Evolutionary conservation across 2,888 invertebrate species (phyloP).

Genomic region (Spodoptera picta): DNA sequence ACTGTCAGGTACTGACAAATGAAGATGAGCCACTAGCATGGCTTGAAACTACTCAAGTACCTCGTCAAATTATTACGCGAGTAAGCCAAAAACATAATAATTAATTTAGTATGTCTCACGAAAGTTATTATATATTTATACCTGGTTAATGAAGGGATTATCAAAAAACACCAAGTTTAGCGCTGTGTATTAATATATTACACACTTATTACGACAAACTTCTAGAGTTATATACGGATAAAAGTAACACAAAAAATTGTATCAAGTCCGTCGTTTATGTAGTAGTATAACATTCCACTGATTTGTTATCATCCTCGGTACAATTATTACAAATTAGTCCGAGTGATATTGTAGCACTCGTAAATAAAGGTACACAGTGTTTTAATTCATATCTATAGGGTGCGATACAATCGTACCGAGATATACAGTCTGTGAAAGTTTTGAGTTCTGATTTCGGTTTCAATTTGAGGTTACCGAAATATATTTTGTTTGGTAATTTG

Average conservation of each 20-base stretch:
- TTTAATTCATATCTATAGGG: slow-evolving; percentile 54
- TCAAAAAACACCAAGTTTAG: no score
- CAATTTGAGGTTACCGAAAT: not conserved
- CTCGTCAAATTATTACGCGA: no score
- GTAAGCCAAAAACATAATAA: no score
- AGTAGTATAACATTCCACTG: slow-evolving; percentile 34
- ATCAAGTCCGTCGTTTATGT: not conserved
- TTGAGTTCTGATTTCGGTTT: slow-evolving; percentile 10
- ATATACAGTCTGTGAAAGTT: slow-evolving; percentile 44
- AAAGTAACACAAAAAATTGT: not conserved
- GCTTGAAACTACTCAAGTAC: no score
- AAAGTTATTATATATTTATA: no score
- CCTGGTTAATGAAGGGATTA: no score
- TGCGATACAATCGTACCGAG: slow-evolving; percentile 56
- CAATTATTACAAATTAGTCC: slow-evolving; percentile 73
- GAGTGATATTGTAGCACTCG: slow-evolving; percentile 49
- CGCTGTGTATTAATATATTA: no score
- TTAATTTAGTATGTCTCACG: no score
- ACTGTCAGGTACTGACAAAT: no score
- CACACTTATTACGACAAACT: no score
- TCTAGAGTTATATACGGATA: not conserved
- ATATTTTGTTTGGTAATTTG: not conserved
- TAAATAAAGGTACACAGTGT: slow-evolving; percentile 52
- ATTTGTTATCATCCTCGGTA: slow-evolving; percentile 61
- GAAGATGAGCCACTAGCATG: no score